Conservation (phyloP, 2,888 invertebrate genomes). For the Stenurella melanura region DNA sequence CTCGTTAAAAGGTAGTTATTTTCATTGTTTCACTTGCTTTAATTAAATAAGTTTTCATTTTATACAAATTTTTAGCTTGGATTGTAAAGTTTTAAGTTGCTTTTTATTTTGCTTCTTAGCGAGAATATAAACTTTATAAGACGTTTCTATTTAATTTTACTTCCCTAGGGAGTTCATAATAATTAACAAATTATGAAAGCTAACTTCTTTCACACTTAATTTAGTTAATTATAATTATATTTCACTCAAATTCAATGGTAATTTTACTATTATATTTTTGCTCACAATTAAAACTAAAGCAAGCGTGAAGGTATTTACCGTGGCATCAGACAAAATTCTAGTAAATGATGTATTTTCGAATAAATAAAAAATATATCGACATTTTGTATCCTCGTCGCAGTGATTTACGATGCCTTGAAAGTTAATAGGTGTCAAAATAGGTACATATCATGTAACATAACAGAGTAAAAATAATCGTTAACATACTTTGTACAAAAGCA, state of each 20-base stretch:
- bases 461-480: too few relatives aligned
- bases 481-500: too few relatives aligned
- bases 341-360: too few relatives aligned
- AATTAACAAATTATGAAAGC: conserved; percentile 45
- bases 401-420: too few relatives aligned
- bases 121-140: conserved; percentile 46
- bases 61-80: conserved; percentile 13
- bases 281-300: not conserved
- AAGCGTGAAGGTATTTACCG: too few relatives aligned
- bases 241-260: not conserved
- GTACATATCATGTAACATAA: too few relatives aligned
- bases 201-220: conserved; percentile 38
- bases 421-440: too few relatives aligned
- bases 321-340: too few relatives aligned
- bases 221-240: not conserved
- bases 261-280: not conserved
- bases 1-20: conserved; percentile 14
- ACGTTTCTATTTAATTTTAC: conserved; percentile 45
- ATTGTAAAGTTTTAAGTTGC: conserved; percentile 1
- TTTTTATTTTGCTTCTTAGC: conserved; percentile 36
- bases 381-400: too few relatives aligned
- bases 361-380: too few relatives aligned
- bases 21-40: conserved; percentile 20
- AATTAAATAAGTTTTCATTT: conserved; percentile 33
- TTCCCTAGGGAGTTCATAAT: conserved; percentile 42